Evolutionary conservation across 2,797 vertebrate species (phyloP), one percentile per base, ranked within the genome.

Genomic region (Aulostomus chinensis): DNA sequence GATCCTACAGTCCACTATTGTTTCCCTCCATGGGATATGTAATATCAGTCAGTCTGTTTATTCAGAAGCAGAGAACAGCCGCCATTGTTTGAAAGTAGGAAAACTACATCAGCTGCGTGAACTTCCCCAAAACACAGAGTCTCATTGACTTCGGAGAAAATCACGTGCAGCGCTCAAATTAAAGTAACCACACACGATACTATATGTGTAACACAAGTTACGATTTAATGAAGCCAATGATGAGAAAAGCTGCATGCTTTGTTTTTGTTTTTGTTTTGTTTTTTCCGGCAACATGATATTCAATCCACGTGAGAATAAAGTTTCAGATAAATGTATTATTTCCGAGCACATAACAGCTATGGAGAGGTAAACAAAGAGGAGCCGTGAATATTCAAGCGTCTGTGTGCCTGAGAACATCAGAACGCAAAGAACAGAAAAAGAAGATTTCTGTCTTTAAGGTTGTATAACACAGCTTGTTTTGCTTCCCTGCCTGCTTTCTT

Each of bases 301-400:
- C 15, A 7, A 40, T 42, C 34, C 47, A 41, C 21, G 39, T 24
- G 58, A 51, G 67, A 45, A 35, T 17, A 58, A 30, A 63, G 31
- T 45, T 6, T 29, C 21, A 7, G 30, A 58, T 65, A 65, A 65
- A 73, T 59, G 18, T 56, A 68, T 49, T 43, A 21, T 56, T 48
- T 60, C 22, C 32, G 34, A 59, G 43, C 20, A 53, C 25, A 33
- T 17, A 61, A 54, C 28, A 35, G 24, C 17, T 31, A 42, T 15
- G 16, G 20, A 40, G 39, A 31, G 33, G 25, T 49, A 53, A 66
- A 66, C 54, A 73, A 45, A 66, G 31, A 42, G 51, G 53, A 7
- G 39, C 5, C 4, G 22, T 16, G 9, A 32, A 47, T 40, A 45
- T 58, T 58, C 33, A 9, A 66, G 29, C 50, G 35, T 31, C 10